Conservation (phyloP, 2,888 invertebrate genomes). For the Caenorhabditis afra region DNA sequence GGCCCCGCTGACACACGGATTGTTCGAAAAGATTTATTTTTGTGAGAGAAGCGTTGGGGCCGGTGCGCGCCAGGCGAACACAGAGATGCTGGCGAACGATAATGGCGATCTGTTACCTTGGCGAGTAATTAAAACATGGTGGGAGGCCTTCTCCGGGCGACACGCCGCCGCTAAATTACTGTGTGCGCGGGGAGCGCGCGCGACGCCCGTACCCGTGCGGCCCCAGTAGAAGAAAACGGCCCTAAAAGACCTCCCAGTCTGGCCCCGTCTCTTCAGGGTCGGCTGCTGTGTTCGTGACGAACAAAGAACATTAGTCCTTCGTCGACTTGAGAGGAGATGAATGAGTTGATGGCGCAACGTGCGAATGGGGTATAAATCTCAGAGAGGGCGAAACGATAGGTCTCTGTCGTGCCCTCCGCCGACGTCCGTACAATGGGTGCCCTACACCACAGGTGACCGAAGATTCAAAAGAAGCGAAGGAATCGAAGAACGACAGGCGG, state of each 20-base stretch:
- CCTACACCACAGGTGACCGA: slow-evolving; percentile 33
- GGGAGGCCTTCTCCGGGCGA: slow-evolving; percentile 7
- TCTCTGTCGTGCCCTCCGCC: background rate
- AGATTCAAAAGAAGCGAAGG: background rate
- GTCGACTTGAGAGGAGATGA: slow-evolving; percentile 26
- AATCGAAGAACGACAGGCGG: slow-evolving; percentile 25
- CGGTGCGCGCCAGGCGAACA: slow-evolving; percentile 1
- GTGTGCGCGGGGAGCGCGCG: slow-evolving; percentile 3
- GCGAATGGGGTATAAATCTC: slow-evolving; percentile 57
- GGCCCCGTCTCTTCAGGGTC: slow-evolving; percentile 28
- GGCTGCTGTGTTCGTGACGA: slow-evolving; percentile 19
- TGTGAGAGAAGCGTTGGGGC: slow-evolving; percentile 5
- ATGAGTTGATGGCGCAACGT: slow-evolving; percentile 52
- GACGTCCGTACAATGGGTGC: slow-evolving; percentile 7
- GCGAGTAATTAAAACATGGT: slow-evolving; percentile 43
- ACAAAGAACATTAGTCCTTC: slow-evolving; percentile 55
- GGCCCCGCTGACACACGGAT: slow-evolving; percentile 6
- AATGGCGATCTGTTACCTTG: slow-evolving; percentile 47
- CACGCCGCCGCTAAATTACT: slow-evolving; percentile 23
- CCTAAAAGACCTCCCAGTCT: slow-evolving; percentile 35
- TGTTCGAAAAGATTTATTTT: slow-evolving; percentile 15
- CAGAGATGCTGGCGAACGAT: slow-evolving; percentile 33
- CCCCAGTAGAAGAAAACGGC: too few species aligned
- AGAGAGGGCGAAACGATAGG: slow-evolving; percentile 31
- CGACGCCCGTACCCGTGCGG: too few species aligned